Evolutionary conservation across 2,113 vertebrate genomes (phyloP), one percentile per base, ranked within the genome.

Genomic region (Myrmophylax atrothorax): DNA sequence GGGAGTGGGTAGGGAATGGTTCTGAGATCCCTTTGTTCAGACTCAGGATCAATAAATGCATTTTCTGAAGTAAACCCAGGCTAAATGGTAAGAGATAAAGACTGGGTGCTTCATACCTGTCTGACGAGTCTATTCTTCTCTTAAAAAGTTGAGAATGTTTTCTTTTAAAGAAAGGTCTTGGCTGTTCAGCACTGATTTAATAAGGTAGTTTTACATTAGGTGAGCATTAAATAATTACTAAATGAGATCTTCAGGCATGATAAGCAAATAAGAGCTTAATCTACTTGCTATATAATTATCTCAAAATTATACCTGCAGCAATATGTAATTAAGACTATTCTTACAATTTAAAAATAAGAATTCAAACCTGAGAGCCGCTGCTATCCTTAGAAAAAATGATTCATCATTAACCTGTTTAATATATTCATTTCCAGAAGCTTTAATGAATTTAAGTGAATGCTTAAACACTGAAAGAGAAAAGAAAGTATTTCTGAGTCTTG

Each of bases 141-240:
- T 75, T 38, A 33, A 10, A 28, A 49, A 49, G 12, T 44, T 86
- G 18, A 26, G 64, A 90, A 59, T 2, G 0, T 73, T 59, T 85
- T 42, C 22, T 63, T 49, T 69, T 59, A 5, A 26, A 44, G 26
- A 55, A 77, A 73, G 5, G 22, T 35, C n/a, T 90, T 69, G 74
- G 22, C 29, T 94, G 12, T 52, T 89, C 52, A 86, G 44, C 50
- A 69, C 42, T 40, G 46, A 55, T 47, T 88, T 84, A 69, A 58
- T 35, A 84, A 79, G 55, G 63, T 22, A 85, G 22, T 86, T 78
- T 82, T 68, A 84, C 37, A 63, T 93, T 74, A 93, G 76, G 72
- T 90, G 92, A 84, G 67, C 86, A 90, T 86, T 95, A 87, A 84
- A 56, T 75, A 96, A 96, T 93, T 93, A 72, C 31, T 88, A 92